phyloP scores from a whole-genome alignment of 2,113 vertebrate species.

The Oriolus oriolus region DNA sequence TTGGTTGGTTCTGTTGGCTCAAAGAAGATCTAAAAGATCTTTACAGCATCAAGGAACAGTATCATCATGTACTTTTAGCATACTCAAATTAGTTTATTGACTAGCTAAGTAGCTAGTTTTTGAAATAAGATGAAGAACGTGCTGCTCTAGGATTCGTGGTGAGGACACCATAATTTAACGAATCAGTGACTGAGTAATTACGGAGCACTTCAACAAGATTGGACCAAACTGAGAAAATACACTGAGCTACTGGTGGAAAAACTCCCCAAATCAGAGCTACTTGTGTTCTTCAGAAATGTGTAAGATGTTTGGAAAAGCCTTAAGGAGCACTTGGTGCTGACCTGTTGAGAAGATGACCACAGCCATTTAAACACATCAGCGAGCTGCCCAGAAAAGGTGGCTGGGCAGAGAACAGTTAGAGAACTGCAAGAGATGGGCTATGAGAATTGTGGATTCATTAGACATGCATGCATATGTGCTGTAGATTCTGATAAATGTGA shows the following conservation, averaged over 20 bases:
- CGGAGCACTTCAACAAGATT: not conserved
- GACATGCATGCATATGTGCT: fast-evolving
- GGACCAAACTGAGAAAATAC: not conserved
- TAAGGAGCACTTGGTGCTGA: not conserved
- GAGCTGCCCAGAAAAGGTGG: not conserved
- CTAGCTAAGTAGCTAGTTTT: not conserved
- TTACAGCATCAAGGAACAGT: not conserved
- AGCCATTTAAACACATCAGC: not conserved
- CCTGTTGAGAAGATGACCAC: not conserved
- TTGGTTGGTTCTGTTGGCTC: not conserved
- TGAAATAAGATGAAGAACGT: not conserved
- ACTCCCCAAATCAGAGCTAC: not conserved
- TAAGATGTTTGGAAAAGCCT: not conserved
- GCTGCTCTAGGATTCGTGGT: not conserved
- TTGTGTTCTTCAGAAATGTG: not conserved
- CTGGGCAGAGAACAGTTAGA: not conserved
- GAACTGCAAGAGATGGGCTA: not conserved
- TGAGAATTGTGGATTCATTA: not conserved
- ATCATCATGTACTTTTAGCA: not conserved
- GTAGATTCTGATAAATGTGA: not conserved
- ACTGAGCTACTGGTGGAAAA: not conserved
- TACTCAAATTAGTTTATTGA: not conserved
- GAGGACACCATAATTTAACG: fast-evolving
- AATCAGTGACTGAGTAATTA: not conserved
- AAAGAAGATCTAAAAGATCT: not conserved